These are phyloP conservation scores for Callinectes sapidus DNA, from an alignment of 2,888 invertebrate genomes.

Conservation along the genomic window DNA sequence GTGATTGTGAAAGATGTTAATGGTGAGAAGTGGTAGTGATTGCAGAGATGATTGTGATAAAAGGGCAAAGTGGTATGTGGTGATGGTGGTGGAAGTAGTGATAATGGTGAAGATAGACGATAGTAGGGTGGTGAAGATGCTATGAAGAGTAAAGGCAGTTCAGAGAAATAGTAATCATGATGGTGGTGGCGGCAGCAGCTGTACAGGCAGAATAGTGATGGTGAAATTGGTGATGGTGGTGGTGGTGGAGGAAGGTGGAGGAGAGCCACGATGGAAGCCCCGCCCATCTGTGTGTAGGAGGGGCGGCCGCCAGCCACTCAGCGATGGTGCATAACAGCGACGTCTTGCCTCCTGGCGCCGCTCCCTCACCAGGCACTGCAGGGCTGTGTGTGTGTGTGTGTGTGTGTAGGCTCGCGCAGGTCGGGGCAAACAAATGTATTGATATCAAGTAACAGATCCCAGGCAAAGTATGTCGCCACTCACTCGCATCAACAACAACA, in stretches of 20 bases:
- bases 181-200: neutral
- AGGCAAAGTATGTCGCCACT: too few relatives aligned
- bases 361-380: too few relatives aligned
- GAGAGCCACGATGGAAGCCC: neutral
- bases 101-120: neutral
- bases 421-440: too few relatives aligned
- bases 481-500: too few relatives aligned
- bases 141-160: neutral
- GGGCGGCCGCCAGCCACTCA: conserved; percentile 9
- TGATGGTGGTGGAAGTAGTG: neutral
- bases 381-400: neutral
- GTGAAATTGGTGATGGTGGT: neutral
- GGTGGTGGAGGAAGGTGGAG: neutral
- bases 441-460: too few relatives aligned
- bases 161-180: neutral
- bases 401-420: neutral
- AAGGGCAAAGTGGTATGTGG: neutral
- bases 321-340: neutral
- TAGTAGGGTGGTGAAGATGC: too few relatives aligned
- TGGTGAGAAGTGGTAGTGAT: neutral
- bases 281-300: conserved; percentile 10
- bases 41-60: neutral
- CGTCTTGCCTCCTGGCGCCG: neutral
- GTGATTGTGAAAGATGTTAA: neutral
- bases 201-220: too few relatives aligned